Conservation (phyloP, 37 sponge, comb jelly and placozoan genomes). For the Beroe forskalii region DNA sequence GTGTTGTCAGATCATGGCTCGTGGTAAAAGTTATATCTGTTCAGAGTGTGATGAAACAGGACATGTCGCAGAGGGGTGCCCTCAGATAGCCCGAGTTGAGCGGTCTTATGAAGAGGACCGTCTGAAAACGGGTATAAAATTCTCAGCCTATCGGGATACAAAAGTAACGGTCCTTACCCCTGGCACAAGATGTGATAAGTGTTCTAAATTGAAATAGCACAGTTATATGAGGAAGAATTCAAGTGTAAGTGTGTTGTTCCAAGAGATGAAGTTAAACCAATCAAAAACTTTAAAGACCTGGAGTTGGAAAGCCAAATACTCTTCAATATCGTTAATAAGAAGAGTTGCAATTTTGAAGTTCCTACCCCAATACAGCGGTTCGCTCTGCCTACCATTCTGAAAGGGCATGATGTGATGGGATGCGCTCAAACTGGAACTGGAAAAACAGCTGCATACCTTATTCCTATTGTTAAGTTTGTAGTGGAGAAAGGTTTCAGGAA, state of each 20-base stretch:
- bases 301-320: neutral
- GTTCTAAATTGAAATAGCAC: neutral
- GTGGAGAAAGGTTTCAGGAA: constrained; percentile 69
- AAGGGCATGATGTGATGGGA: constrained; percentile 86
- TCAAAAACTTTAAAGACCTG: neutral
- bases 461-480: constrained; percentile 80
- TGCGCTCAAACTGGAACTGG: constrained; percentile 99
- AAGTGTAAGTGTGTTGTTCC: neutral
- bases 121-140: neutral
- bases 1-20: neutral
- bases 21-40: neutral
- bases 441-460: constrained; percentile 94
- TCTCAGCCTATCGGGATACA: neutral
- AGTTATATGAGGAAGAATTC: neutral
- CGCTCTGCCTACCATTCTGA: constrained; percentile 77
- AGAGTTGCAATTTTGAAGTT: neutral
- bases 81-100: neutral
- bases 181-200: neutral
- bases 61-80: neutral
- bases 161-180: neutral
- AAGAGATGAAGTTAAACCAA: neutral
- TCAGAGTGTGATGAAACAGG: neutral
- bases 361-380: constrained; percentile 94
- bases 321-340: neutral
- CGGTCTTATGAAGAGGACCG: neutral